A percentile compares a stretch with the other conserved stretches of the same genome.
These are phyloP conservation scores for Cydia amplana DNA, from an alignment of 1,140 invertebrate species.

Conservation along the genomic window DNA sequence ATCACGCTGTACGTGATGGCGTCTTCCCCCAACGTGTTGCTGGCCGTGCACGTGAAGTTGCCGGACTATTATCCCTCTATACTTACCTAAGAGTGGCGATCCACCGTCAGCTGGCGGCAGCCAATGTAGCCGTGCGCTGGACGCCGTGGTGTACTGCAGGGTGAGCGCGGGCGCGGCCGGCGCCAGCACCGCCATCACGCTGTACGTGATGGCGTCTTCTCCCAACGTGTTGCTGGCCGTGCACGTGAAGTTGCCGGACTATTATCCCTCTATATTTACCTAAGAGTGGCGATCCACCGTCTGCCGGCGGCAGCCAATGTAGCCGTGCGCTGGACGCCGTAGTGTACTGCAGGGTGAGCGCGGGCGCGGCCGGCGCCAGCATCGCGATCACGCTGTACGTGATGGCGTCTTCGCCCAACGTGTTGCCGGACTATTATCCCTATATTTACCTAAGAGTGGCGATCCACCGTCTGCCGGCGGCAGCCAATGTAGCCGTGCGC, in stretches of 20 bases:
- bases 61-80: too few relatives aligned
- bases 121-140: constrained; percentile 84
- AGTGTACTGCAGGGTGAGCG: constrained; percentile 83
- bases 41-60: constrained; percentile 88
- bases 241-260: too few relatives aligned
- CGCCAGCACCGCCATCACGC: constrained; percentile 86
- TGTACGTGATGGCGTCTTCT: constrained; percentile 87
- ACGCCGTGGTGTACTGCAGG: constrained; percentile 84
- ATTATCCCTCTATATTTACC: too few relatives aligned
- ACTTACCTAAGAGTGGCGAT: constrained; percentile 54
- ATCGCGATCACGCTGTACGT: constrained; percentile 87
- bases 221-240: constrained; percentile 87
- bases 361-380: constrained; percentile 83
- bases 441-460: constrained; percentile 46
- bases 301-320: constrained; percentile 82
- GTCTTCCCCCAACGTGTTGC: constrained; percentile 88
- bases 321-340: constrained; percentile 83
- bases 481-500: constrained; percentile 84
- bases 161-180: constrained; percentile 83
- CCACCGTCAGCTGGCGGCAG: constrained; percentile 81
- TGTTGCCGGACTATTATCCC: constrained; percentile 86
- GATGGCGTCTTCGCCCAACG: constrained; percentile 88
- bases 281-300: constrained; percentile 77
- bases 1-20: constrained; percentile 87
- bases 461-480: constrained; percentile 81